These are phyloP conservation scores for Laticauda laticaudata DNA, from an alignment of 2,113 vertebrate species.

Conservation along the genomic window DNA sequence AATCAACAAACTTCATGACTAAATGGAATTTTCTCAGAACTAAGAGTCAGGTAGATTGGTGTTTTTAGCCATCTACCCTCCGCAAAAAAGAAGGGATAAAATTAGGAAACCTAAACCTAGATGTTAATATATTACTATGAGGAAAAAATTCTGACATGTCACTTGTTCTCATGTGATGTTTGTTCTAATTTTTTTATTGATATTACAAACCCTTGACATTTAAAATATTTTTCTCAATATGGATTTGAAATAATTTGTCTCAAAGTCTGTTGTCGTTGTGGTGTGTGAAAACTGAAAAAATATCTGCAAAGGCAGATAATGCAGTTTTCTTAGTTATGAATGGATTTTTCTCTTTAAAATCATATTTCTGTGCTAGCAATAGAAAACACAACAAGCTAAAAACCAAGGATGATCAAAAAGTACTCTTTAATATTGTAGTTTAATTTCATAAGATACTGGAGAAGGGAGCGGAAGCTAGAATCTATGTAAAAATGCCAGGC, in stretches of 20 bases:
- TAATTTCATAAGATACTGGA: not conserved
- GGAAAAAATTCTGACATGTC: conserved; percentile 22
- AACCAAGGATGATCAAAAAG: not conserved
- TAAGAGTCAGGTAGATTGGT: not conserved
- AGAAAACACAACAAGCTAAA: not conserved
- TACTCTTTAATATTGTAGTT: not conserved
- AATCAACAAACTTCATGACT: not conserved
- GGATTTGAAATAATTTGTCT: not conserved
- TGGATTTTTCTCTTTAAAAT: not conserved
- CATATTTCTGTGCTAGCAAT: not conserved
- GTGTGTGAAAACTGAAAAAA: not conserved
- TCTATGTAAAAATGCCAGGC: not conserved
- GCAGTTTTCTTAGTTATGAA: not conserved
- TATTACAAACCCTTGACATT: not conserved
- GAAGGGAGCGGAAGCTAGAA: not conserved
- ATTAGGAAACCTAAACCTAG: not conserved
- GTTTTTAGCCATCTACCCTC: not conserved
- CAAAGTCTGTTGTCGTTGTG: not conserved
- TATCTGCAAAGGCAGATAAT: not conserved
- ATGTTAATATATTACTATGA: conserved; percentile 4
- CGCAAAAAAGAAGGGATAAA: not conserved
- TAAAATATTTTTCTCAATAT: conserved; percentile 21
- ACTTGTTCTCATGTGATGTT: conserved; percentile 35
- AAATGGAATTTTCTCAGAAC: not conserved
- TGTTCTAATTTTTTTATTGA: conserved; percentile 20